These are phyloP conservation scores for Montifringilla adamsi DNA, from an alignment of 2,113 vertebrate genomes.

Conservation along the genomic window DNA sequence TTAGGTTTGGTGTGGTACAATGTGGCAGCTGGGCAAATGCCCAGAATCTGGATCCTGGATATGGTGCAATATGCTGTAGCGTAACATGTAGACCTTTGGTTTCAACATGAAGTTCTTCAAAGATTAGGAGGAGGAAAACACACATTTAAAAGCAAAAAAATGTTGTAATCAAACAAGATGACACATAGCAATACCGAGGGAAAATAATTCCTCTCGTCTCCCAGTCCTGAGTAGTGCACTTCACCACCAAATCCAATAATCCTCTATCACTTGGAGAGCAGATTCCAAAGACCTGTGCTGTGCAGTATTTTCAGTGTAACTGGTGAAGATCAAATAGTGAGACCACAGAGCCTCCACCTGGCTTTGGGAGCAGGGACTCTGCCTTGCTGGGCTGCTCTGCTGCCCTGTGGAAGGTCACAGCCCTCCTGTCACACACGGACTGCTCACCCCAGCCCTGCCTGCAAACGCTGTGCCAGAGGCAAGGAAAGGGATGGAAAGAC, in stretches of 20 bases:
- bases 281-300: constrained; percentile 17
- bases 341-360: background rate
- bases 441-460: background rate
- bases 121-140: constrained; percentile 22
- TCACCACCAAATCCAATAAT: constrained; percentile 5
- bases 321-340: constrained; percentile 31
- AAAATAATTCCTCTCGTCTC: constrained; percentile 23
- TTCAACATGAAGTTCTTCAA: constrained; percentile 13
- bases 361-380: background rate
- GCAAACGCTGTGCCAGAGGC: background rate
- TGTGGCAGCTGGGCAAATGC: background rate
- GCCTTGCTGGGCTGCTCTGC: background rate
- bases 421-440: background rate
- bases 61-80: background rate
- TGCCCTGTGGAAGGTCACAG: background rate
- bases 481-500: background rate
- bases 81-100: background rate
- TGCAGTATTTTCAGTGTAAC: background rate
- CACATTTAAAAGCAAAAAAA: constrained; percentile 10
- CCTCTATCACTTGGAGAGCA: constrained; percentile 4
- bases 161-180: constrained; percentile 41
- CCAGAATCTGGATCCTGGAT: background rate
- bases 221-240: background rate
- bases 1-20: background rate
- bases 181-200: constrained; percentile 12